Base-by-base conservation (phyloP, 2,888 invertebrate genomes). In the Ptilodon capucinus region DNA sequence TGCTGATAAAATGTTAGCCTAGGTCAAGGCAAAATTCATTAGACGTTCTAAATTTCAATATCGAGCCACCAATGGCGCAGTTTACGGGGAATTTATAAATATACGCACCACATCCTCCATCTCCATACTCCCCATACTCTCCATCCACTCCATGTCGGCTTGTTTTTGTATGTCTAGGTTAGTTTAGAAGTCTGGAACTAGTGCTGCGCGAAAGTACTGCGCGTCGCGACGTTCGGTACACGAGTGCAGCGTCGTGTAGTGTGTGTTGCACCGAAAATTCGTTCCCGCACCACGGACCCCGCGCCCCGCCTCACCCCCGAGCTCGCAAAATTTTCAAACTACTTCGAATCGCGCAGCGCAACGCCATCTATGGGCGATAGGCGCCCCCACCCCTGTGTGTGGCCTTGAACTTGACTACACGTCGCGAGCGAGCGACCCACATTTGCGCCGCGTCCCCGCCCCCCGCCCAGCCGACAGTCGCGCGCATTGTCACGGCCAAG, bases 391-490 rank as follows among this genome's bases (percentile, higher is more conserved):
- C 78, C 79, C 70, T 66, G 73, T 71, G 74, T 69, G 88, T 86
- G 83, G 86, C 90, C 89, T 89, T 90, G 90, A 91, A 90, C 90
- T 90, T 91, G 90, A 88, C 86, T 79, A 71, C 74, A 74, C 81
- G 79, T 76, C 83, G 82, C 79, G 76, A 76, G 71, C 88, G 89
- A 90, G 71, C 88, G 89, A 90, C 89, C 89, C 86, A 89, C 77
- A 76, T 88, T 86, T 72, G 80, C 78, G 74, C 55, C 74, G 68
- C 62, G 61, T 62, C 68, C 78, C 73, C 74, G 64, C 75, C 71
- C 77, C 68, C 75, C 81, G 68, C 75, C 53, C 59, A 54, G 48
- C n/a, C n/a, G n/a, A n/a, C 71, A 63, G 74, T 64, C 73, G 74
- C 81, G 76, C 81, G 77, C 84, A 75, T 72, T 80, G 82, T 81